Base-by-base conservation (phyloP, 1,140 invertebrate species). In the Holotrichia oblita region DNA sequence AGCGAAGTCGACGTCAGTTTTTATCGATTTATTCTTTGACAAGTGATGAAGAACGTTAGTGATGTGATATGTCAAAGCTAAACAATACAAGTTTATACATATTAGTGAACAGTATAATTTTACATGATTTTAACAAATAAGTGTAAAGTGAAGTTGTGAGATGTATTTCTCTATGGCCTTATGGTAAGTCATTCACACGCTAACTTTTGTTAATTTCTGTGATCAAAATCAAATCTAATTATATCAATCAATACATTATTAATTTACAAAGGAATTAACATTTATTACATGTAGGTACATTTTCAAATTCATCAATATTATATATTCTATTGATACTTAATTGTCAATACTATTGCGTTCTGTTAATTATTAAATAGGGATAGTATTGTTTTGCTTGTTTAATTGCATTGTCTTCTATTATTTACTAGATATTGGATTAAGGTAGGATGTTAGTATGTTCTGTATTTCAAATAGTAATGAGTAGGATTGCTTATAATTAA, bases 121-220 rank as follows among this genome's bases (percentile, higher is more conserved):
- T 34, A 34, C 27, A 34, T 34, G 27, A 4, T 34, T 34, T 34
- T 48, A 48, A 17, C 10, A 10, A 48, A 17, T 17, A 48, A 48
- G 44, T 48, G 44, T 48, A 48, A 48, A 48, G 44, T 48, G 44
- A 48, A 48, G n/a, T 48, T 48, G 2, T 48, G n/a, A 48, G n/a
- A 34, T 34, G 27, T 34, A 34, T 34, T 34, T 34, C 27, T 34
- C 2, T 48, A 48, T 48, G n/a, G 7, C 7, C n/a, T 8, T 10
- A 48, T 48, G 44, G 44, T 48, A 48, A 48, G 44, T 48, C 10
- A 48, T 48, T 48, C 7, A 3, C 10, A 10, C 10, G 7, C n/a
- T 48, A 48, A 14, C n/a, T 3, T 48, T 48, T 14, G 44, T 14
- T 48, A 2, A 17, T 14, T 14, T 14, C 10, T 48, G 44, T 3